Evolutionary conservation across 2,888 invertebrate species (phyloP).

Genomic region (Spodoptera picta): DNA sequence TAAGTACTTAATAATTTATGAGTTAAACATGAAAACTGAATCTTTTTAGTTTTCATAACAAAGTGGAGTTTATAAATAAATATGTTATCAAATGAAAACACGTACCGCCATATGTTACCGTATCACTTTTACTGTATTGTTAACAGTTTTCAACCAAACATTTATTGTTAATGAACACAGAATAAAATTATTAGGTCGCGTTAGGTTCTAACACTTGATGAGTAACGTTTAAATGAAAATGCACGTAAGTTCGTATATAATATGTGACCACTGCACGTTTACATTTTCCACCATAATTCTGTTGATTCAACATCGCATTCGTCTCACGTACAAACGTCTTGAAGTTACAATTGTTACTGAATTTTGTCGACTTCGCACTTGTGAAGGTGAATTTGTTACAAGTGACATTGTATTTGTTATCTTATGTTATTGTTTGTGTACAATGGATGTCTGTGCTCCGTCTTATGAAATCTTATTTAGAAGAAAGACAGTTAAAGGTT

Average conservation of each 20-base stretch:
- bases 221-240: constrained; percentile 53
- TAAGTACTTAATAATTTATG: too few relatives aligned
- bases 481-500: too few relatives aligned
- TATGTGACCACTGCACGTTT: constrained; percentile 69
- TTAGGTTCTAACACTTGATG: constrained; percentile 49
- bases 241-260: constrained; percentile 49
- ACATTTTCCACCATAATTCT: constrained; percentile 77
- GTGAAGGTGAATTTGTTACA: constrained; percentile 38
- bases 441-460: constrained; percentile 6
- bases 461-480: too few relatives aligned
- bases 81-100: constrained; percentile 30
- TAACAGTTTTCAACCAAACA: constrained; percentile 1
- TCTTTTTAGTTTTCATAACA: too few relatives aligned
- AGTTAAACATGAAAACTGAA: too few relatives aligned
- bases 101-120: constrained; percentile 48
- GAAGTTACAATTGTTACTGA: constrained; percentile 56
- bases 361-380: constrained; percentile 53
- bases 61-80: not conserved
- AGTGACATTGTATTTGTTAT: constrained; percentile 33
- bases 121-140: constrained; percentile 16
- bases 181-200: constrained; percentile 9
- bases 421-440: constrained; percentile 17
- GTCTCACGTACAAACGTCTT: constrained; percentile 79
- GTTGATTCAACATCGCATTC: constrained; percentile 82
- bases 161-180: constrained; percentile 16